phyloP scores from a whole-genome alignment of 2,888 invertebrate genomes.

The Heteromyza rotundicornis region DNA sequence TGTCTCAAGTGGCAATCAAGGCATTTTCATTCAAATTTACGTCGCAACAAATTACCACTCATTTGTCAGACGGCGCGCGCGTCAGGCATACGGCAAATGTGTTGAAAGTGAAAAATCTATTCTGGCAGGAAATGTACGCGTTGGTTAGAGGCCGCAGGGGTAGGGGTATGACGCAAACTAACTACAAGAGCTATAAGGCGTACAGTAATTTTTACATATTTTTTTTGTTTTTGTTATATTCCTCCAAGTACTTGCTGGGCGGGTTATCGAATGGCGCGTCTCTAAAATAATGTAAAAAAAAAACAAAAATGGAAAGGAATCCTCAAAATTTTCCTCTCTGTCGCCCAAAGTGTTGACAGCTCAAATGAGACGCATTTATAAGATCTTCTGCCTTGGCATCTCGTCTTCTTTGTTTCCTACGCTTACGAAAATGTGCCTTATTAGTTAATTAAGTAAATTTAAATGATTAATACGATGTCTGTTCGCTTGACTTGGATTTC shows the following conservation, averaged over 20 bases:
- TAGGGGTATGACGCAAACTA: not conserved
- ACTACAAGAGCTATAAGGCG: not conserved
- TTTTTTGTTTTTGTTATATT: too few species aligned
- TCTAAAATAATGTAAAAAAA: too few species aligned
- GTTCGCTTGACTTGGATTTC: too few species aligned
- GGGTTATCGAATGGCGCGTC: not conserved
- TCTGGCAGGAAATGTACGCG: conserved; percentile 42
- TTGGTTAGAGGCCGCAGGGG: not conserved
- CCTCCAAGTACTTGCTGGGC: not conserved
- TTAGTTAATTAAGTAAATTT: not conserved
- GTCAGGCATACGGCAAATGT: too few species aligned
- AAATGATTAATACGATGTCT: not conserved
- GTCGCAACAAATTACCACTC: conserved; percentile 58
- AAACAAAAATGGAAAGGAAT: not conserved
- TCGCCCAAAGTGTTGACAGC: not conserved
- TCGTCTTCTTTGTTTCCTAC: not conserved
- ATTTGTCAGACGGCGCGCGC: conserved; percentile 46
- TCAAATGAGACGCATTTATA: not conserved
- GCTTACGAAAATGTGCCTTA: not conserved
- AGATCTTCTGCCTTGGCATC: not conserved
- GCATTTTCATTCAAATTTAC: conserved; percentile 57
- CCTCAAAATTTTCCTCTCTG: not conserved
- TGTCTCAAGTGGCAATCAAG: conserved; percentile 61
- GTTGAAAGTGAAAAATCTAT: conserved; percentile 51
- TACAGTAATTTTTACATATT: too few species aligned